A percentile compares a stretch with the other conserved stretches of the same genome.
Evolutionary conservation across 2,113 vertebrate genomes (phyloP).

Genomic region (Platysteira castanea): DNA sequence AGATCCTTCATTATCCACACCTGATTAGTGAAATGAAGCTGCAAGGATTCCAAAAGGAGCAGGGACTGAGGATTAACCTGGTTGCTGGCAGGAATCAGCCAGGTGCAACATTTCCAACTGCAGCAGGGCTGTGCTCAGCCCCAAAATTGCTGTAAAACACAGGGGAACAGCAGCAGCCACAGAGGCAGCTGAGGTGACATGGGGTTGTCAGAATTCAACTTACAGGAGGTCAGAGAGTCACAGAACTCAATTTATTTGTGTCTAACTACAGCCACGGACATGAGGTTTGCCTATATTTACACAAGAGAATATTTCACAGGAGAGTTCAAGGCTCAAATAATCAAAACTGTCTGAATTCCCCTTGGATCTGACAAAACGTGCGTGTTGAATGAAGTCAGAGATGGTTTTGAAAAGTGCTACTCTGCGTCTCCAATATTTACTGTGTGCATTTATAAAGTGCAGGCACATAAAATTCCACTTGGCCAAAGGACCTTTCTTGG

Average conservation of each 20-base stretch:
- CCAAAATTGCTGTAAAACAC: fast-evolving
- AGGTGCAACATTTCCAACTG: neutral
- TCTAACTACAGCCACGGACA: fast-evolving
- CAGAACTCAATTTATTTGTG: neutral
- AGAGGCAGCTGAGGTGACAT: neutral
- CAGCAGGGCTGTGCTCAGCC: fast-evolving
- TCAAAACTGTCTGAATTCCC: neutral
- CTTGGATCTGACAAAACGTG: neutral
- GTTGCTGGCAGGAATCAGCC: neutral
- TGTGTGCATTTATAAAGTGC: neutral
- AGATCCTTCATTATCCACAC: neutral
- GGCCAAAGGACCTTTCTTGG: neutral
- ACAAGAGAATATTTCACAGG: neutral
- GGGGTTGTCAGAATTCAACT: neutral
- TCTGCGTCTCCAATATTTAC: neutral
- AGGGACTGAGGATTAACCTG: neutral
- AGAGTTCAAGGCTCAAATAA: neutral
- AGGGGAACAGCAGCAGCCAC: neutral
- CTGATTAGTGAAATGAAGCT: neutral
- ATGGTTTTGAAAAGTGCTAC: neutral
- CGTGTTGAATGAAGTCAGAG: neutral
- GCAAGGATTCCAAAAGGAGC: neutral
- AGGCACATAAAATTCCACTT: neutral
- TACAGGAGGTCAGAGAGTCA: neutral
- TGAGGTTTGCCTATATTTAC: neutral